Conservation (phyloP, 2,888 invertebrate species). For the Linhomoeus sp. region DNA sequence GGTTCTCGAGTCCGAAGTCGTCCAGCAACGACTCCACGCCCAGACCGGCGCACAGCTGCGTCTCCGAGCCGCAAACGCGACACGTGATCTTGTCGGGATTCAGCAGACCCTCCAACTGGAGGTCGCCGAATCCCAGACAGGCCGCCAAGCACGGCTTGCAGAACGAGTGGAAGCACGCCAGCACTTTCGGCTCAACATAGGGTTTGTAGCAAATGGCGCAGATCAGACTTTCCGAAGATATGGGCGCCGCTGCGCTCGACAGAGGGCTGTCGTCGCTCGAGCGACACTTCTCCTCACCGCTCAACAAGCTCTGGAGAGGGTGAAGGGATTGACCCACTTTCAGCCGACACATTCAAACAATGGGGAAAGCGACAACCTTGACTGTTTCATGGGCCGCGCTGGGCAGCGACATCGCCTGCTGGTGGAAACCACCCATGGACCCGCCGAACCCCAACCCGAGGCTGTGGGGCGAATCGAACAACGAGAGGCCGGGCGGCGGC, state of each 20-base stretch:
- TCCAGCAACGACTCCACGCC: slow-evolving; percentile 47
- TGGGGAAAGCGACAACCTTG: no score
- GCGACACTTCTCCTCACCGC: background rate
- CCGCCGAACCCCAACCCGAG: no score
- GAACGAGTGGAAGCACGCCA: slow-evolving; percentile 61
- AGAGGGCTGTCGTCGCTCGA: background rate
- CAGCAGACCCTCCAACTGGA: slow-evolving; percentile 21
- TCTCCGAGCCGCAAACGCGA: slow-evolving; percentile 41
- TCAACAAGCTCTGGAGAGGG: no score
- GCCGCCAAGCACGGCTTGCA: slow-evolving; percentile 57
- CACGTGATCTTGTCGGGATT: slow-evolving; percentile 43
- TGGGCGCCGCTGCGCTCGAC: no score
- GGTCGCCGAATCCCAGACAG: slow-evolving; percentile 8
- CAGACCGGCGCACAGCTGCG: slow-evolving; percentile 30
- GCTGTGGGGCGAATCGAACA: no score
- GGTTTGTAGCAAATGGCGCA: slow-evolving; percentile 56
- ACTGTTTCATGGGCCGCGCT: no score
- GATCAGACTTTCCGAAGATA: slow-evolving; percentile 23
- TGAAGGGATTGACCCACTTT: no score
- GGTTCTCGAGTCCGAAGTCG: slow-evolving; percentile 41
- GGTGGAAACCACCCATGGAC: no score
- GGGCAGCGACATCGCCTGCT: no score
- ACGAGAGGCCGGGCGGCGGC: no score
- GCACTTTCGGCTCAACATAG: slow-evolving; percentile 50
- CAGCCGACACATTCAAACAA: no score